Base-by-base conservation (phyloP, 2,888 invertebrate species). In the Ferrisia virgata region DNA sequence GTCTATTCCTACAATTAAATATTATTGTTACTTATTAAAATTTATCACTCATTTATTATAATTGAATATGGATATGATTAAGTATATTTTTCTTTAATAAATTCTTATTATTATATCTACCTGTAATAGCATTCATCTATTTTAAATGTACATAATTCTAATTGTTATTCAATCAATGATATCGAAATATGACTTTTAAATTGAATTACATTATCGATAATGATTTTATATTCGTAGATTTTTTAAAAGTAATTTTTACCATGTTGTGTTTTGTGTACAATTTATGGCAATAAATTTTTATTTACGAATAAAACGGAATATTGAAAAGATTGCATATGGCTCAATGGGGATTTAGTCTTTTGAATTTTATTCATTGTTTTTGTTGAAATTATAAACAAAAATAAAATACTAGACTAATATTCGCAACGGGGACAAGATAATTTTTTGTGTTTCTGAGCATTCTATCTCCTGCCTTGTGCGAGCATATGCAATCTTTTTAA, bases 261-360 rank as follows among this genome's bases (percentile, higher is more conserved):
- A 31, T 72, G 58, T 72, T 72, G 31, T 72, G 33, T 72, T 72
- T 33, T 33, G 72, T 72, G 72, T 72, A 72, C 72, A 72, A 72
- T 58, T 6, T 22, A 25, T 58, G 53, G 22, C 25, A 58, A 9
- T 58, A 58, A 58, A 58, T 58, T 18, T 58, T 25, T 58, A 58
- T 11, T 58, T 22, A 22, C 5, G 36, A n/a, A n/a, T n/a, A n/a
- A n/a, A n/a, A n/a, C n/a, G n/a, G n/a, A n/a, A n/a, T n/a, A n/a
- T n/a, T n/a, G n/a, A n/a, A n/a, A n/a, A n/a, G n/a, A n/a, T n/a
- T n/a, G n/a, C n/a, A n/a, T n/a, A n/a, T n/a, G n/a, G n/a, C n/a
- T n/a, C n/a, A n/a, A n/a, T n/a, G n/a, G n/a, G n/a, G n/a, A n/a
- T n/a, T n/a, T n/a, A n/a, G n/a, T n/a, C n/a, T n/a, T n/a, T n/a